Base-by-base conservation (phyloP, 2,797 vertebrate genomes). In the Anisognathus igniventris region DNA sequence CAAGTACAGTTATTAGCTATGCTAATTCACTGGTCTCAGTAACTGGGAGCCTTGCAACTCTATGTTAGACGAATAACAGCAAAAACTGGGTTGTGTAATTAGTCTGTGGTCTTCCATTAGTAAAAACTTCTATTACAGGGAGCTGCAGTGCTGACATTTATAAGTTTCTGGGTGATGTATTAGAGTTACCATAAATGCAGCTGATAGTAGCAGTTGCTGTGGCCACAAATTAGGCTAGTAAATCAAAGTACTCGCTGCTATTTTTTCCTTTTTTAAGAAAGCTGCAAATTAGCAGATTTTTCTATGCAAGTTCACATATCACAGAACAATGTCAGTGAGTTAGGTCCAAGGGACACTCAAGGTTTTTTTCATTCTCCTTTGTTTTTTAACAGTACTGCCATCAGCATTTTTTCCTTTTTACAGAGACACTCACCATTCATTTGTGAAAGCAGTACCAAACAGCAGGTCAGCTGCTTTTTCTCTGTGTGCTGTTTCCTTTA, bases 221-320 rank as follows among this genome's bases (percentile, higher is more conserved):
- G 80, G 66, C 50, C 93, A 86, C 94, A 95, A 98, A 98, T 98
- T 96, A 97, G 62, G 75, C 88, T 91, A 95, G 73, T 96, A 97
- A 97, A 97, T 97, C 95, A 97, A 96, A 88, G 70, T 78, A 82
- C 58, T 76, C 16, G 18, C 11, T 21, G 19, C 6, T 23, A 39
- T 20, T 27, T 67, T 76, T n/a, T 54, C 7, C 12, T 57, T 57
- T 23, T n/a, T 77, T 53, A 80, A 67, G 60, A 96, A 95, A 67
- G 39, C 19, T 44, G 12, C 81, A 94, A 95, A 95, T 96, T 97
- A 97, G 83, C 84, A 91, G 89, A 93, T 95, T 96, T 96, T 94
- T 96, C 88, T 96, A 87, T 84, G 95, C 70, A 89, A 96, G 87
- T 86, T 97, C 90, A 95, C 77, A 50, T 79, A 96, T 95, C 92